A percentile compares a stretch with the other conserved stretches of the same genome.
These are phyloP conservation scores for Lysandra coridon DNA, from an alignment of 2,888 invertebrate genomes.

Conservation along the genomic window DNA sequence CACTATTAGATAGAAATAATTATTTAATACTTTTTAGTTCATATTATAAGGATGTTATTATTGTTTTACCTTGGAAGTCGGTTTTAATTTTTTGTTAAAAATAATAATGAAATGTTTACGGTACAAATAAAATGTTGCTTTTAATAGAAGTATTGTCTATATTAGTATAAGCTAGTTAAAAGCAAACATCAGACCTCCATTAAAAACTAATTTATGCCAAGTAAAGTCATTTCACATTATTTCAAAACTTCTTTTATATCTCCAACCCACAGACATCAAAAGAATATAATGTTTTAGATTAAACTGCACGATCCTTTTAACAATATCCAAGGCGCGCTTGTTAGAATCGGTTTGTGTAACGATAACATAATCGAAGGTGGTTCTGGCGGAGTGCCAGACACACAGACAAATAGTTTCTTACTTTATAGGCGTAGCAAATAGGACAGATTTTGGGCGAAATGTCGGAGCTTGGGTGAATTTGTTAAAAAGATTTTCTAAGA, in stretches of 20 bases:
- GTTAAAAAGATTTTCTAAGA: not conserved
- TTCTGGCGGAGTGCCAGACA: conserved; percentile 6
- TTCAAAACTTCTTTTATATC: not conserved
- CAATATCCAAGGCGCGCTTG: conserved; percentile 16
- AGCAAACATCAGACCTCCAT: not conserved
- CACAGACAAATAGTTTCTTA: conserved; percentile 11
- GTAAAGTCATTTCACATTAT: not conserved
- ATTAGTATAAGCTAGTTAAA: not conserved
- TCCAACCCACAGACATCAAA: not conserved
- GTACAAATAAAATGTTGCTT: too few species aligned
- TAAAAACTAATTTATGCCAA: not conserved
- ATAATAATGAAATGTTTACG: too few species aligned
- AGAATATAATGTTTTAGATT: not conserved
- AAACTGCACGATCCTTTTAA: not conserved
- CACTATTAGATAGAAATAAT: too few species aligned
- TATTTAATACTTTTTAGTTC: too few species aligned
- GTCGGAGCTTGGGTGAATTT: not conserved
- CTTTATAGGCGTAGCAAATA: conserved; percentile 17
- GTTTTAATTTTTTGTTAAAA: too few species aligned
- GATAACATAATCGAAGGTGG: conserved; percentile 29
- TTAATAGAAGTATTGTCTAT: too few species aligned
- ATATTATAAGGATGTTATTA: too few species aligned
- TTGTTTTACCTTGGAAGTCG: too few species aligned
- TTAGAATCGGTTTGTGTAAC: conserved; percentile 19
- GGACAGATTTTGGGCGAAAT: not conserved